Conservation (phyloP, 2,888 invertebrate species). For the Epinotia ramella region DNA sequence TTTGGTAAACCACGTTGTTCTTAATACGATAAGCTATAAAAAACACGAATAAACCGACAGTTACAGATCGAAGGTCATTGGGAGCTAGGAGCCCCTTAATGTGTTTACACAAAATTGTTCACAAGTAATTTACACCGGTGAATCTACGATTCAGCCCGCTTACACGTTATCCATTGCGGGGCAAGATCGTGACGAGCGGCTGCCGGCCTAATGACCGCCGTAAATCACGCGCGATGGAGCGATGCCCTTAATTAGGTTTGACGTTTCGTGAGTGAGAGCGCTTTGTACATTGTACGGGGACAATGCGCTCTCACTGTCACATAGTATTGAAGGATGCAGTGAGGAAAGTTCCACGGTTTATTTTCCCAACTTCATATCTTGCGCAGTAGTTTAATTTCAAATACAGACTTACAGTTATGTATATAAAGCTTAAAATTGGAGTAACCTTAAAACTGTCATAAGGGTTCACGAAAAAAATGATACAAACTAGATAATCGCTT, state of each 20-base stretch:
- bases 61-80: too few relatives aligned
- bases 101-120: conserved; percentile 18
- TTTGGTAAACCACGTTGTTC: too few relatives aligned
- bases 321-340: conserved; percentile 41
- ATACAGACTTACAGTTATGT: neutral
- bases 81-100: too few relatives aligned
- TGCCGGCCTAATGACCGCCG: conserved; percentile 59
- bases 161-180: conserved; percentile 56
- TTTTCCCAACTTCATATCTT: conserved; percentile 10
- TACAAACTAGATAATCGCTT: conserved; percentile 7
- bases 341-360: conserved; percentile 26
- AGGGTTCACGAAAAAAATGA: neutral
- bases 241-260: conserved; percentile 68
- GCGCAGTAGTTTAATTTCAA: neutral
- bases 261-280: conserved; percentile 60
- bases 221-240: conserved; percentile 65
- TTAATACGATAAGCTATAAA: too few relatives aligned
- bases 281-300: conserved; percentile 49
- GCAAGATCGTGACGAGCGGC: conserved; percentile 51
- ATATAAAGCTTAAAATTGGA: neutral
- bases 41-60: too few relatives aligned
- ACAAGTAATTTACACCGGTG: conserved; percentile 22
- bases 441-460: neutral
- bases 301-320: conserved; percentile 40
- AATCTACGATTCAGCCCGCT: conserved; percentile 30